Evolutionary conservation across 2,113 vertebrate genomes (phyloP).

Genomic region (Trogon melanurus): DNA sequence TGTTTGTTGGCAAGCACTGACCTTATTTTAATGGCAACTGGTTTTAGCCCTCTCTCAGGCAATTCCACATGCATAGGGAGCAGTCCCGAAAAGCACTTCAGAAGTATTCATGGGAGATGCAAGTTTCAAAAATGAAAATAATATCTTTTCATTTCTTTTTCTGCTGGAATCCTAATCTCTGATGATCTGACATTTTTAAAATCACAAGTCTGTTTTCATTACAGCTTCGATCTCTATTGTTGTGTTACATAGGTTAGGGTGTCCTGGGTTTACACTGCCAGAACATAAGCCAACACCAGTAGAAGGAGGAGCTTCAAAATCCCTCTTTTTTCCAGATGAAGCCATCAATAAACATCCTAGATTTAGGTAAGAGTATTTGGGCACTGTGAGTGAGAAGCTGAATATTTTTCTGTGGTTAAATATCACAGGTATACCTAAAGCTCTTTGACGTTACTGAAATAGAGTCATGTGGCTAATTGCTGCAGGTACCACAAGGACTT

Average conservation of each 20-base stretch:
- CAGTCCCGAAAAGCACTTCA: background rate
- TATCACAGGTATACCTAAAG: background rate
- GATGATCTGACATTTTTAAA: background rate
- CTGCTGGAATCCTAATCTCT: background rate
- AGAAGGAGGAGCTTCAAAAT: constrained; percentile 91
- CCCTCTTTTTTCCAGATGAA: constrained; percentile 96
- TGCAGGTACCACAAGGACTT: background rate
- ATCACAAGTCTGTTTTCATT: background rate
- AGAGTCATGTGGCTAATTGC: background rate
- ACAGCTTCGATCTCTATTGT: background rate
- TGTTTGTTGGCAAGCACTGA: background rate
- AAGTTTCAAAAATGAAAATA: background rate
- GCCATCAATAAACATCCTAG: constrained; percentile 95
- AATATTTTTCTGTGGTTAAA: background rate
- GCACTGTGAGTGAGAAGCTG: background rate
- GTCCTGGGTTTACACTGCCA: constrained; percentile 91
- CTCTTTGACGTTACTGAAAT: background rate
- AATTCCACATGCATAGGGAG: background rate
- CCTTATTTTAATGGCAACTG: background rate
- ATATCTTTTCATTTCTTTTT: background rate
- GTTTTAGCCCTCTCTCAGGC: background rate
- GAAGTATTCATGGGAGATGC: background rate
- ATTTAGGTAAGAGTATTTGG: constrained; percentile 83
- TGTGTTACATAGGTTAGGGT: constrained; percentile 87
- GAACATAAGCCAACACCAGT: constrained; percentile 86